Conservation (phyloP, 2,888 invertebrate genomes). For the Mythimna loreyi region DNA sequence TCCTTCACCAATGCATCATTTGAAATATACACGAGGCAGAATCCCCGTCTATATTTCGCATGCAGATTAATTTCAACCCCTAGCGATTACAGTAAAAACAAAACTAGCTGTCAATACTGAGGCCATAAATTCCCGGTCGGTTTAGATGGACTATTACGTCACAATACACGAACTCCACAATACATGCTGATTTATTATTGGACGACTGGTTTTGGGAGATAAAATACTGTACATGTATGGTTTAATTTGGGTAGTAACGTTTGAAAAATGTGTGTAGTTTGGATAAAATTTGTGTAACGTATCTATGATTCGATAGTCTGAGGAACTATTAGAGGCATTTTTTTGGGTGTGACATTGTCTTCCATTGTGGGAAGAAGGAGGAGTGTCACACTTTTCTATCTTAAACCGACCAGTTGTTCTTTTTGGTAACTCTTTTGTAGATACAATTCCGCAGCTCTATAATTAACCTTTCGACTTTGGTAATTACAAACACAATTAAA, state of each 20-base stretch:
- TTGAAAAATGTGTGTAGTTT: not conserved
- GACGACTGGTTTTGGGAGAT: constrained; percentile 44
- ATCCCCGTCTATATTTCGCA: not conserved
- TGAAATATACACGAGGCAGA: not conserved
- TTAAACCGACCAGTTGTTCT: too few species aligned
- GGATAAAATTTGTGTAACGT: not conserved
- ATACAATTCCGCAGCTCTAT: too few species aligned
- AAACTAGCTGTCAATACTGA: constrained; percentile 27
- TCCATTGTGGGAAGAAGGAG: too few species aligned
- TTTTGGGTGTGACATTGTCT: too few species aligned
- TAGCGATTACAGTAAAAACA: constrained; percentile 27
- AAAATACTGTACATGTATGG: constrained; percentile 16
- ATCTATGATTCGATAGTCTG: too few species aligned
- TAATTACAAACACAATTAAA: too few species aligned
- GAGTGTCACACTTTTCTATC: too few species aligned
- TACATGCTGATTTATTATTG: constrained; percentile 50
- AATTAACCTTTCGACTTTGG: too few species aligned
- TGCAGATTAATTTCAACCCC: constrained; percentile 16
- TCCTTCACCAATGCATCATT: too few species aligned
- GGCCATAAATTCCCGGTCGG: constrained; percentile 52
- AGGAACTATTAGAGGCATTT: too few species aligned
- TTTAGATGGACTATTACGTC: constrained; percentile 48
- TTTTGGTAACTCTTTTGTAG: too few species aligned
- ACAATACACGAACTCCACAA: constrained; percentile 39
- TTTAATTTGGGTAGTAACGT: constrained; percentile 12